Conservation (phyloP, 2,888 invertebrate species). For the Zaprionus obscuricornis region DNA sequence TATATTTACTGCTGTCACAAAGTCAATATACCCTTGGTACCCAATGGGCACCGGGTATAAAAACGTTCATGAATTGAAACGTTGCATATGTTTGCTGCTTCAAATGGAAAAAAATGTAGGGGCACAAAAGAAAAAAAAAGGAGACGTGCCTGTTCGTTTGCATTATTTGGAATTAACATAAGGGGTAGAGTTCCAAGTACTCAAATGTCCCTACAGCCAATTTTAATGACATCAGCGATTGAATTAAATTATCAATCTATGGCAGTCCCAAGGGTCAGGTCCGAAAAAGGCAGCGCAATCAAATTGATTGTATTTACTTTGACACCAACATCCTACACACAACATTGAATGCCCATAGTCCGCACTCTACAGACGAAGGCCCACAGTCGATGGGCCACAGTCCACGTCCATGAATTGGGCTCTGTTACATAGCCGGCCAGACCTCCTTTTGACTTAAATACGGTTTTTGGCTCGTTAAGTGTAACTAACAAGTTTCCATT, state of each 20-base stretch:
- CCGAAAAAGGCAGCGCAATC: conserved; percentile 57
- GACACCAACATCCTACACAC: conserved; percentile 59
- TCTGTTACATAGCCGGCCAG: not conserved
- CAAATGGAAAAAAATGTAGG: too few relatives aligned
- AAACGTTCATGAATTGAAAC: too few relatives aligned
- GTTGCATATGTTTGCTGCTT: conserved; percentile 23
- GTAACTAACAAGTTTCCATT: conserved; percentile 66
- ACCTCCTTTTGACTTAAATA: conserved; percentile 67
- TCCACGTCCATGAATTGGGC: conserved; percentile 9
- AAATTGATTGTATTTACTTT: conserved; percentile 77
- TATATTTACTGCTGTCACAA: too few relatives aligned
- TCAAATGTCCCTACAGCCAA: conserved; percentile 35
- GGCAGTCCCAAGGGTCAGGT: conserved; percentile 49
- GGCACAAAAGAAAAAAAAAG: too few relatives aligned
- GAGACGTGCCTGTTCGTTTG: conserved; percentile 39
- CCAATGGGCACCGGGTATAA: too few relatives aligned
- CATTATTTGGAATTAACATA: conserved; percentile 51
- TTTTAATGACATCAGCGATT: conserved; percentile 70
- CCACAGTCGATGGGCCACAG: not conserved
- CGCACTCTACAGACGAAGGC: conserved; percentile 22
- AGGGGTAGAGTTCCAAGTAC: not conserved
- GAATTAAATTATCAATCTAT: conserved; percentile 76
- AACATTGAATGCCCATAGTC: too few relatives aligned
- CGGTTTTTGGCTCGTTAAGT: conserved; percentile 75
- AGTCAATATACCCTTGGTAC: too few relatives aligned